Percentiles rank a stretch among this genome's conserved stretches.
Conservation (phyloP, 2,113 vertebrate species). For the Dicentrarchus labrax region DNA sequence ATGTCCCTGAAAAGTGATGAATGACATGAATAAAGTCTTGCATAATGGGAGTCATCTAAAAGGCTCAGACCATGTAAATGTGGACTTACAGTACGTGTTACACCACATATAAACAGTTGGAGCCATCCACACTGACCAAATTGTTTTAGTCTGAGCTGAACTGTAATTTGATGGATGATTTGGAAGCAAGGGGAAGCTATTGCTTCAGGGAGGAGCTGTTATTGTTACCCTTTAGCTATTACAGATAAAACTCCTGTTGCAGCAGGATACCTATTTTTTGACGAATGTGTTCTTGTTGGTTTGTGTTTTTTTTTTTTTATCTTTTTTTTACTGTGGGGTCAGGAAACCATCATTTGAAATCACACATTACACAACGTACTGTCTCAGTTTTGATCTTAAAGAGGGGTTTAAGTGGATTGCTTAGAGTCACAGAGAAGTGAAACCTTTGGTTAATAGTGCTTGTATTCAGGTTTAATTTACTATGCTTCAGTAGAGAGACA, state of each 20-base stretch:
- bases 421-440: neutral
- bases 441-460: neutral
- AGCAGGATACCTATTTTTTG: too few species aligned
- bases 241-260: neutral
- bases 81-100: neutral
- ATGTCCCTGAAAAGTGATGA: neutral
- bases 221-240: neutral
- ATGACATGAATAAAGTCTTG: neutral
- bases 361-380: too few species aligned
- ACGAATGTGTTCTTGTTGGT: too few species aligned
- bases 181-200: neutral
- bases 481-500: neutral
- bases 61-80: neutral
- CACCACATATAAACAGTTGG: neutral
- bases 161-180: conserved; percentile 2
- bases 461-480: neutral
- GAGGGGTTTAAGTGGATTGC: neutral
- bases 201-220: neutral
- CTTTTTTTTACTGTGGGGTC: neutral
- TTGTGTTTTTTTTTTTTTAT: too few species aligned
- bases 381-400: neutral
- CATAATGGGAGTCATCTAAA: neutral
- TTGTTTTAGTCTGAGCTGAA: neutral
- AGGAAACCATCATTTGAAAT: neutral
- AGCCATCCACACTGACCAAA: neutral